Conservation (phyloP, 1,140 invertebrate species). For the Ladona fulva region DNA sequence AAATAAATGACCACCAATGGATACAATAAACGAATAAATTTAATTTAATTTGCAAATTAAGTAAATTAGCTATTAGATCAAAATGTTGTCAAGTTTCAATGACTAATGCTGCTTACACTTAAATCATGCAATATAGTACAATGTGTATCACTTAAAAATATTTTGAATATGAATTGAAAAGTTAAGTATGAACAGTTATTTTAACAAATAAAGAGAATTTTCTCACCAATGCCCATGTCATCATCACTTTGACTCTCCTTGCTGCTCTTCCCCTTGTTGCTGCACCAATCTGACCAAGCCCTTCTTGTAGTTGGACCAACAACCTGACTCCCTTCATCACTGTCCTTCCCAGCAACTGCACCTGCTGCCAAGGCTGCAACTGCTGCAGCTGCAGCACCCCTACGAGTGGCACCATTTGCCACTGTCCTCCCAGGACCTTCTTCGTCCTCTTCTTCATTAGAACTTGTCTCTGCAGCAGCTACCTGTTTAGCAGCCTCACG, state of each 20-base stretch:
- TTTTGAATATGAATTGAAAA: no score
- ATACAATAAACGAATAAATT: no score
- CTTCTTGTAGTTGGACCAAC: constrained; percentile 52
- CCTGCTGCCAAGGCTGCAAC: neutral
- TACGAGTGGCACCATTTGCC: neutral
- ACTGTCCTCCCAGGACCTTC: neutral
- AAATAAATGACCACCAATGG: no score
- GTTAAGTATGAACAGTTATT: no score
- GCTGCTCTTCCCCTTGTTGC: constrained; percentile 44
- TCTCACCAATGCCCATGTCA: neutral
- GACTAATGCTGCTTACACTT: no score
- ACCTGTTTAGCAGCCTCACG: neutral
- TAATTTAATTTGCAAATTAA: no score
- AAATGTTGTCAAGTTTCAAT: no score
- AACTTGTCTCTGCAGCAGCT: neutral
- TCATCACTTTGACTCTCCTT: constrained; percentile 34
- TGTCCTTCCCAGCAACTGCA: neutral
- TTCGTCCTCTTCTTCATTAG: neutral
- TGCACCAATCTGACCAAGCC: constrained; percentile 65
- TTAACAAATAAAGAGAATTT: no score
- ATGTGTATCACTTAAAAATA: no score
- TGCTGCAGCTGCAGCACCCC: neutral
- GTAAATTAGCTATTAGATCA: no score
- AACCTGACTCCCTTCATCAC: neutral
- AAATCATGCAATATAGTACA: no score